Evolutionary conservation across 2,888 invertebrate species (phyloP).

Genomic region (Melieria omissa): DNA sequence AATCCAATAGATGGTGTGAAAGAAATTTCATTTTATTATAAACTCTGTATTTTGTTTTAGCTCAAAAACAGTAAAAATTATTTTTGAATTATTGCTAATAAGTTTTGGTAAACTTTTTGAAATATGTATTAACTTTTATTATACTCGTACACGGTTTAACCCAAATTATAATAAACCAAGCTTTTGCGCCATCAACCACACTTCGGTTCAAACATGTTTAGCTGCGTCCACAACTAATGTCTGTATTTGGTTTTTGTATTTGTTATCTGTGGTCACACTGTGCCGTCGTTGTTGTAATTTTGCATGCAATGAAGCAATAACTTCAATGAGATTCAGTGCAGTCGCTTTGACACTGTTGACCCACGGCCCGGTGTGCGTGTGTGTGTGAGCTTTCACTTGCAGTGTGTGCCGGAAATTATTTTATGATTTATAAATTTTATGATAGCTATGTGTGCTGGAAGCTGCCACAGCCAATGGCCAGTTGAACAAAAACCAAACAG

Average conservation of each 20-base stretch:
- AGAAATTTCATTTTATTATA: too few relatives aligned
- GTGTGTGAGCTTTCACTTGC: slow-evolving; percentile 1
- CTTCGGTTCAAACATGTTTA: background rate
- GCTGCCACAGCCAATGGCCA: too few relatives aligned
- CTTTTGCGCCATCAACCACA: background rate
- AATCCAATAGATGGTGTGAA: too few relatives aligned
- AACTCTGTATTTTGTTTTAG: too few relatives aligned
- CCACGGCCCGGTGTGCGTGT: background rate
- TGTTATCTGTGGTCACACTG: too few relatives aligned
- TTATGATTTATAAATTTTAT: slow-evolving; percentile 38
- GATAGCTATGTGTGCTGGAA: background rate
- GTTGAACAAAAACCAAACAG: too few relatives aligned
- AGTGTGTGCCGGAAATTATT: slow-evolving; percentile 35
- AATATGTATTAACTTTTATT: too few relatives aligned
- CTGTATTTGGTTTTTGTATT: background rate
- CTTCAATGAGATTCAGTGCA: background rate
- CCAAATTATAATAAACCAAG: too few relatives aligned
- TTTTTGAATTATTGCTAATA: too few relatives aligned
- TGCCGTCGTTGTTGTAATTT: background rate
- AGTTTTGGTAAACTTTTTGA: too few relatives aligned
- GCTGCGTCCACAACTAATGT: background rate
- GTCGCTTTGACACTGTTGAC: background rate
- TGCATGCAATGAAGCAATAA: background rate
- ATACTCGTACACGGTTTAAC: too few relatives aligned
- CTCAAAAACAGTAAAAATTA: too few relatives aligned